Evolutionary conservation across 2,113 vertebrate species (phyloP).

Genomic region (Brachypodius melanocephalos): DNA sequence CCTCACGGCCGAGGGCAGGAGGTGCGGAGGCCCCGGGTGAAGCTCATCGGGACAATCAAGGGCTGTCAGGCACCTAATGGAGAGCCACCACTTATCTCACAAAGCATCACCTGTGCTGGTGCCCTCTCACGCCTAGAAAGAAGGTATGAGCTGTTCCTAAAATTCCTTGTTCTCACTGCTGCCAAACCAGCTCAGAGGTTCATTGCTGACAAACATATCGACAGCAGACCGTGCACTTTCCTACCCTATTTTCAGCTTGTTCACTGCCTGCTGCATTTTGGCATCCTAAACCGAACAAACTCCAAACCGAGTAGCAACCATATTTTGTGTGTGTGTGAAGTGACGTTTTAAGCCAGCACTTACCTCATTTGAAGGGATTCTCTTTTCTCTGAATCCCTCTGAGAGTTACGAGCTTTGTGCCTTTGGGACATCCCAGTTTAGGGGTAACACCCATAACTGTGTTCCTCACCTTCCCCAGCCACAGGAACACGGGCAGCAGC

Average conservation of each 20-base stretch:
- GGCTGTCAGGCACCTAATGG: no score
- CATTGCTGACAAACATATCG: not conserved
- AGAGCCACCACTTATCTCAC: not conserved
- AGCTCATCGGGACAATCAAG: not conserved
- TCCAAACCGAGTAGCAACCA: not conserved
- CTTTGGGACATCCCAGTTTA: accelerated
- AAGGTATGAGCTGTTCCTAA: not conserved
- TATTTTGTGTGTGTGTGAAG: not conserved
- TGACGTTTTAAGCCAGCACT: not conserved
- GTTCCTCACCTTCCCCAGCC: accelerated
- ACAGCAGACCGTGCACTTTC: not conserved
- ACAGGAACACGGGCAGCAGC: accelerated
- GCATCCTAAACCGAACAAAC: not conserved
- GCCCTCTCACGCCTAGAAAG: not conserved
- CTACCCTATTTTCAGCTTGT: not conserved
- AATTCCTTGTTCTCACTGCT: not conserved
- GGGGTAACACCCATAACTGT: accelerated
- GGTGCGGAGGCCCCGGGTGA: not conserved
- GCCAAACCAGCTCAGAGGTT: not conserved
- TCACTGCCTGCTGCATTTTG: not conserved
- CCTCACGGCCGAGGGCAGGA: accelerated
- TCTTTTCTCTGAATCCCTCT: not conserved
- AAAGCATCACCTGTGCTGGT: not conserved
- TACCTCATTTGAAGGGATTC: not conserved
- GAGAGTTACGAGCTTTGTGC: not conserved